Percentiles rank a stretch among this genome's conserved stretches.
These are phyloP conservation scores for Asbolus verrucosus DNA, from an alignment of 1,140 invertebrate genomes.

Conservation along the genomic window DNA sequence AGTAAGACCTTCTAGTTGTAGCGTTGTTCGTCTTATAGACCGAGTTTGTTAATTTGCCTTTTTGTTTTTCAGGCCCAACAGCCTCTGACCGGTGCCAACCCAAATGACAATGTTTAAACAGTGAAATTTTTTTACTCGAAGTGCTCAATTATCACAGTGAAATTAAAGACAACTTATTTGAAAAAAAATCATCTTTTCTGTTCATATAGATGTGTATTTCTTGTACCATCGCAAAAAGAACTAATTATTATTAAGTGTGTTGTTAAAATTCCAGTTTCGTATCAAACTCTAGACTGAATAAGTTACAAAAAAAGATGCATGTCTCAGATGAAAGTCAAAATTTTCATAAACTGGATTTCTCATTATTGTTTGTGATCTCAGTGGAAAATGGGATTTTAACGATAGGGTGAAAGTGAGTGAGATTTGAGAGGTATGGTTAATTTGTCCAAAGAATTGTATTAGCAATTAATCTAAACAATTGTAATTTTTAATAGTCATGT, in stretches of 20 bases:
- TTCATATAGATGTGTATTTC: constrained; percentile 45
- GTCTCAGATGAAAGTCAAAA: constrained; percentile 4
- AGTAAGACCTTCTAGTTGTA: not conserved
- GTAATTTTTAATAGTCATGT: constrained; percentile 44
- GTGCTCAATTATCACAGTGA: constrained; percentile 51
- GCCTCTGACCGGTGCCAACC: constrained; percentile 77
- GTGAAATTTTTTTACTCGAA: constrained; percentile 42
- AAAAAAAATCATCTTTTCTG: constrained; percentile 28
- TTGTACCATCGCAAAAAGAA: constrained; percentile 41
- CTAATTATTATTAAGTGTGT: constrained; percentile 20
- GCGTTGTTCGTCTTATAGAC: no score
- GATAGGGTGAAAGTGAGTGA: constrained; percentile 33
- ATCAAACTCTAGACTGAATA: constrained; percentile 19
- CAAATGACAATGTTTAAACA: constrained; percentile 75
- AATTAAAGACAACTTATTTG: constrained; percentile 44
- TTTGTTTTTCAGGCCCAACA: constrained; percentile 76
- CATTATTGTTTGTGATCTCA: constrained; percentile 23
- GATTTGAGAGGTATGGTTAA: constrained; percentile 38
- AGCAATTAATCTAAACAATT: constrained; percentile 40
- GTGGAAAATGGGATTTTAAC: constrained; percentile 34
- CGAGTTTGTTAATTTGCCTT: constrained; percentile 15
- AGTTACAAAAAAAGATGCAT: constrained; percentile 19
- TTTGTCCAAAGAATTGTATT: constrained; percentile 48
- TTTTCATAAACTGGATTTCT: constrained; percentile 13
- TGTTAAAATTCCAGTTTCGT: constrained; percentile 41